Conservation (phyloP, 1,140 invertebrate species). For the Tetragonula clypearis region DNA sequence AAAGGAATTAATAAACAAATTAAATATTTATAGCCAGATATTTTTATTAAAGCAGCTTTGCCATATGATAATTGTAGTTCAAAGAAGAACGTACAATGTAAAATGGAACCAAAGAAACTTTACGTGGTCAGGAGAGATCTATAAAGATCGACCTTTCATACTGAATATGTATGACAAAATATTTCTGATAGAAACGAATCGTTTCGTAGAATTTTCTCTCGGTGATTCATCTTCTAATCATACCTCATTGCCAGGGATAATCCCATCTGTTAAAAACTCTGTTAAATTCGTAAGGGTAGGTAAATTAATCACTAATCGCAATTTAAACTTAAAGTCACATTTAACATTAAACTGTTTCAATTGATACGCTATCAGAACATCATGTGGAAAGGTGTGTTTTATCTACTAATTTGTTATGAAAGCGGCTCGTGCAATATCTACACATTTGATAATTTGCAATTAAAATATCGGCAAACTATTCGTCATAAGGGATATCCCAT, state of each 20-base stretch:
- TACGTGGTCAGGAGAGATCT: conserved; percentile 37
- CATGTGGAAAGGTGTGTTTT: conserved; percentile 57
- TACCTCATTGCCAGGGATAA: conserved; percentile 37
- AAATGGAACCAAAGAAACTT: conserved; percentile 49
- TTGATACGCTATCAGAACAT: conserved; percentile 50
- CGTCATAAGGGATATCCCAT: conserved; percentile 33
- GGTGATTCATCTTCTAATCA: conserved; percentile 32
- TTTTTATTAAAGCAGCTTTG: background rate
- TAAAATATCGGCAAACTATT: conserved; percentile 60
- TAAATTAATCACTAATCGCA: background rate
- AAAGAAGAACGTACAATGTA: conserved; percentile 38
- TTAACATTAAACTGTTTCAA: background rate
- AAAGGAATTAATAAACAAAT: background rate
- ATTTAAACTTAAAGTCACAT: background rate
- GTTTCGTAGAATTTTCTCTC: conserved; percentile 28
- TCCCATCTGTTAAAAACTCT: background rate
- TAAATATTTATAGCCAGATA: background rate
- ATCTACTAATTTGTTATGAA: conserved; percentile 66
- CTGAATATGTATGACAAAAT: conserved; percentile 47
- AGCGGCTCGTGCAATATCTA: conserved; percentile 55
- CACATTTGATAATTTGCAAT: conserved; percentile 26
- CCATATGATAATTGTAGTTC: conserved; percentile 18
- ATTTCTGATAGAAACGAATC: conserved; percentile 58
- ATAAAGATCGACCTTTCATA: conserved; percentile 38
- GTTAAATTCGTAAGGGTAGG: conserved; percentile 61